Evolutionary conservation across 2,888 invertebrate genomes (phyloP).

Genomic region (Parnassius orleans): DNA sequence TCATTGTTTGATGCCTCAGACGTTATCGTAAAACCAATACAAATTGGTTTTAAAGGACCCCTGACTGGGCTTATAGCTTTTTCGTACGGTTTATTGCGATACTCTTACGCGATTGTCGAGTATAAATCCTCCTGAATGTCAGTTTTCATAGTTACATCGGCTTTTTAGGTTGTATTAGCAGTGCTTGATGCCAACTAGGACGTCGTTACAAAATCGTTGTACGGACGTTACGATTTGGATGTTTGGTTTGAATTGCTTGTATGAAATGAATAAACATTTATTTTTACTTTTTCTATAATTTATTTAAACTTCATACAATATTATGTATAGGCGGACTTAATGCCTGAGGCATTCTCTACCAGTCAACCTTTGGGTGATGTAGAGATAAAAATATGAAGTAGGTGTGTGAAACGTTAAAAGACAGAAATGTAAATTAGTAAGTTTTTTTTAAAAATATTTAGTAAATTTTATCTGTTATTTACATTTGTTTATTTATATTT

Average conservation of each 20-base stretch:
- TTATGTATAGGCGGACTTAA: too few relatives aligned
- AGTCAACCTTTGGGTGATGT: too few relatives aligned
- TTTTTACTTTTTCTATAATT: neutral
- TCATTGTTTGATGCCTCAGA: slow-evolving; percentile 68
- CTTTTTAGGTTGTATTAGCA: slow-evolving; percentile 2
- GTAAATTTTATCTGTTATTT: too few relatives aligned
- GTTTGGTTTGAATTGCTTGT: neutral
- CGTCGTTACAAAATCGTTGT: neutral
- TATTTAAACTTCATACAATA: too few relatives aligned
- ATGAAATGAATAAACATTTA: neutral
- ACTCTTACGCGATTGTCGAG: slow-evolving; percentile 32
- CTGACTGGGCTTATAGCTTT: slow-evolving; percentile 43
- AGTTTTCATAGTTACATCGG: slow-evolving; percentile 14
- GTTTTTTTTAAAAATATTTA: too few relatives aligned
- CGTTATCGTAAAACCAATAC: slow-evolving; percentile 66
- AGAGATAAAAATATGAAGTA: too few relatives aligned
- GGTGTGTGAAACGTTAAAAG: too few relatives aligned
- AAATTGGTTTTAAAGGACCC: slow-evolving; percentile 69
- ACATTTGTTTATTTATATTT: too few relatives aligned
- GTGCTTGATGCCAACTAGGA: slow-evolving; percentile 18
- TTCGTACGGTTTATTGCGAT: slow-evolving; percentile 51
- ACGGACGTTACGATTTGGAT: neutral
- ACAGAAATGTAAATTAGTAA: too few relatives aligned
- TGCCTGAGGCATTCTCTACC: too few relatives aligned
- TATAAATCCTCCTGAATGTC: slow-evolving; percentile 9